Percentiles rank a stretch among this genome's conserved stretches.
These are phyloP conservation scores for Siniperca knerii DNA, from an alignment of 2,113 vertebrate genomes.

Conservation along the genomic window DNA sequence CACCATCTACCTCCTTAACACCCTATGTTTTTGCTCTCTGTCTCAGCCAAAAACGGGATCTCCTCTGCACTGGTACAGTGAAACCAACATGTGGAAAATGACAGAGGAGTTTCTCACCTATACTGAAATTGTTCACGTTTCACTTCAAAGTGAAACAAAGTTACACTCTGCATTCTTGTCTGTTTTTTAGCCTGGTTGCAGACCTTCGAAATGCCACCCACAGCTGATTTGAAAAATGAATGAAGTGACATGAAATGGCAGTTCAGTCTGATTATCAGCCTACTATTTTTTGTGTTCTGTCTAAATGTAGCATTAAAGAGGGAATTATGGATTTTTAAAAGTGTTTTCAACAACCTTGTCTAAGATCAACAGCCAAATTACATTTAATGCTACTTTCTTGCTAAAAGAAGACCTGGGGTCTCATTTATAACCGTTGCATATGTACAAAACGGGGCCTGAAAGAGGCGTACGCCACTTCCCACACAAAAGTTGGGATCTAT, in stretches of 20 bases:
- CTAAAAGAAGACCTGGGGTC: neutral
- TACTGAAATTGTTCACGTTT: slow-evolving; percentile 43
- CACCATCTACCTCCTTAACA: neutral
- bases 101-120: slow-evolving; percentile 29
- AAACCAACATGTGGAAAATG: slow-evolving; percentile 30
- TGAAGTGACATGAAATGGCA: neutral
- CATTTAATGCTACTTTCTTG: neutral
- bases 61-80: slow-evolving; percentile 4
- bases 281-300: neutral
- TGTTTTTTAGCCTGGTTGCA: neutral
- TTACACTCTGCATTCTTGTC: slow-evolving; percentile 3
- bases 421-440: no score
- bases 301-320: neutral
- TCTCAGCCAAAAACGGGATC: slow-evolving; percentile 9
- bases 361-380: neutral
- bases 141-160: neutral
- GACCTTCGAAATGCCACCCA: neutral
- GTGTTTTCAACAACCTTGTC: neutral
- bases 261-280: neutral
- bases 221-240: neutral
- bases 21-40: neutral
- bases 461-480: no score
- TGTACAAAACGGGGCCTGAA: no score
- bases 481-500: no score
- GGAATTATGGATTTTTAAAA: neutral